These are phyloP conservation scores for Volucella inanis DNA, from an alignment of 2,888 invertebrate genomes.

Conservation along the genomic window DNA sequence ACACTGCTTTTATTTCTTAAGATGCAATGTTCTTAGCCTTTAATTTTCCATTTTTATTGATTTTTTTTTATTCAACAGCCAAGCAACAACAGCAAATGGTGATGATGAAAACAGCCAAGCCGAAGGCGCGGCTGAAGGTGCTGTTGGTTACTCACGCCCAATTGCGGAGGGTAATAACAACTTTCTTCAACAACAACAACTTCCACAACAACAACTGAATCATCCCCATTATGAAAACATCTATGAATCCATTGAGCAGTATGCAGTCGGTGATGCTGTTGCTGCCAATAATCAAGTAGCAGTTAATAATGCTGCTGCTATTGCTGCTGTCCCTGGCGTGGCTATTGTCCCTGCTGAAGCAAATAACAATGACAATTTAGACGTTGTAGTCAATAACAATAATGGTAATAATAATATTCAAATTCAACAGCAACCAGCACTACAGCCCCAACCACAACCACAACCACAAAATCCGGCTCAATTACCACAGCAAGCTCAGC, in stretches of 20 bases:
- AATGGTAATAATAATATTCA: conserved; percentile 19
- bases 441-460: conserved; percentile 67
- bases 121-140: conserved; percentile 85
- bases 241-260: conserved; percentile 84
- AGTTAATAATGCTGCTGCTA: conserved; percentile 67
- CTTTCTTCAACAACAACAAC: conserved; percentile 69
- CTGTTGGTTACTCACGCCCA: conserved; percentile 83
- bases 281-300: conserved; percentile 75
- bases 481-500: conserved; percentile 48
- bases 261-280: conserved; percentile 78
- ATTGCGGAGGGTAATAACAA: conserved; percentile 75
- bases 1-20: neutral
- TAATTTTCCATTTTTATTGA: neutral
- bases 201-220: conserved; percentile 77
- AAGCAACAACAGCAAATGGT: conserved; percentile 81
- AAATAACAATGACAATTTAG: conserved; percentile 65
- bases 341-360: conserved; percentile 80
- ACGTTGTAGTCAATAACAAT: conserved; percentile 33
- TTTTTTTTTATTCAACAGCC: conserved; percentile 70
- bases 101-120: conserved; percentile 85
- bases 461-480: conserved; percentile 61
- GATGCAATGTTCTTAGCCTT: conserved; percentile 43
- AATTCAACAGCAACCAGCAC: conserved; percentile 40
- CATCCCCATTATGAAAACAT: conserved; percentile 84
- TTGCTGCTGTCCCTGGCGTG: conserved; percentile 74